Evolutionary conservation across 2,797 vertebrate species (phyloP), one percentile per base, ranked within the genome.

Genomic region (Semotilus atromaculatus): DNA sequence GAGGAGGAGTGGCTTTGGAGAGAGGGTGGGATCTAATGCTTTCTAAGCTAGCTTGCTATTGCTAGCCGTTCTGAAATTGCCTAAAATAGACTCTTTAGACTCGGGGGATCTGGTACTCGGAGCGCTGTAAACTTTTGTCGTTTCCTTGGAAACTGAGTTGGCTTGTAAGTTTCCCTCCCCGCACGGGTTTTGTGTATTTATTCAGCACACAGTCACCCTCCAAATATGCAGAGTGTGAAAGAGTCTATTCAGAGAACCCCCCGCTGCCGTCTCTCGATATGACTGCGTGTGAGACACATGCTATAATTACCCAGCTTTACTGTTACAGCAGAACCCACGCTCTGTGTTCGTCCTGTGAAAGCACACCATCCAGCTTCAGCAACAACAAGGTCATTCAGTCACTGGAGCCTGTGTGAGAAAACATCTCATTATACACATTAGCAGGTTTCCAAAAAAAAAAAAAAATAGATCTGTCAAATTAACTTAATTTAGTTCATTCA

Each of bases 251-350:
- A 84, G 64, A 66, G 78, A 73, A 6, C 78, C 77, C 75, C 73
- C 66, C 51, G 36, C 45, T 80, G 67, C 74, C 68, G 64, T 71
- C 72, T 84, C 58, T 23, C 53, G 31, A 13, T 58, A 64, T 70
- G 72, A 78, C 31, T 75, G 62, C 26, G 45, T 43, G 82, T 43
- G 53, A 45, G 75, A 76, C 45, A 40, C 76, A 45, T 82, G 77
- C 83, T 88, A 81, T 88, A 85, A 88, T 84, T 87, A 81, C 77
- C 70, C 53, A 60, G 45, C 79, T 79, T 66, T 82, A 87, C 86
- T 83, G 83, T 87, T 73, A 82, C 79, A 86, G 80, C 77, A 60
- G 83, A 66, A 45, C 64, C 88, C 67, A 80, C 43, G 1, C 71
- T 70, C 70, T 38, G 8, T 40, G 38, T 78, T 86, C 55, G 18